Base-by-base conservation (phyloP, 2,888 invertebrate species). In the Aproaerema taeniolella region DNA sequence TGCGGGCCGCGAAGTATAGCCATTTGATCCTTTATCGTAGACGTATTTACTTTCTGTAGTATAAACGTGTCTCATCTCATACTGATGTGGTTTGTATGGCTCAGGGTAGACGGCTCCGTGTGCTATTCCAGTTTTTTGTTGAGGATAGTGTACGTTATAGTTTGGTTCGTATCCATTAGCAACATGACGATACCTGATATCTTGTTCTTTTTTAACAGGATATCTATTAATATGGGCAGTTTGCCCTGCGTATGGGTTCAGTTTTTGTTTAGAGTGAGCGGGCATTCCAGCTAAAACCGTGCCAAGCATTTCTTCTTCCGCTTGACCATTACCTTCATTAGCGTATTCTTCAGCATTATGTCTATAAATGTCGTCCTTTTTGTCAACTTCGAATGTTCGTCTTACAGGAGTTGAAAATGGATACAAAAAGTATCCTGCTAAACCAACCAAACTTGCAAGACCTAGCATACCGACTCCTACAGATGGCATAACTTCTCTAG, bases 401-500 rank as follows among this genome's bases (percentile, higher is more conserved):
- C 92, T 78, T 0, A 91, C 88, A 1, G 91, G 89, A 5, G 90
- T 89, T 1, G 91, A 87, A 47, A 93, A 93, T 2, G 94, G 93
- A 75, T 93, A 93, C 12, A 93, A 75, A 66, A 93, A 92, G 53
- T 93, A 92, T 38, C 93, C 92, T 20, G 94, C 94, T 24, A 94
- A 67, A 1, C 94, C 94, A 1, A 92, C 91, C 26, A 92, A 88
- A 43, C 93, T 89, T 44, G 93, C 91, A 29, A 94, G 69, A 1
- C 94, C 93, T 8, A 93, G 89, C 12, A 94, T 75, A 53, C 94
- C 93, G 0, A 93, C 91, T 1, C 94, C 93, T 12, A 94, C 92
- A 17, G 92, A 92, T 0, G 94, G 93, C 91, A 94, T 93, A 0
- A 94, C 91, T 80, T 94, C 93, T 52, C 93, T 87, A 2, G 93